These are phyloP conservation scores for Metaphire vulgaris DNA, from an alignment of 1,140 invertebrate genomes.

Conservation along the genomic window DNA sequence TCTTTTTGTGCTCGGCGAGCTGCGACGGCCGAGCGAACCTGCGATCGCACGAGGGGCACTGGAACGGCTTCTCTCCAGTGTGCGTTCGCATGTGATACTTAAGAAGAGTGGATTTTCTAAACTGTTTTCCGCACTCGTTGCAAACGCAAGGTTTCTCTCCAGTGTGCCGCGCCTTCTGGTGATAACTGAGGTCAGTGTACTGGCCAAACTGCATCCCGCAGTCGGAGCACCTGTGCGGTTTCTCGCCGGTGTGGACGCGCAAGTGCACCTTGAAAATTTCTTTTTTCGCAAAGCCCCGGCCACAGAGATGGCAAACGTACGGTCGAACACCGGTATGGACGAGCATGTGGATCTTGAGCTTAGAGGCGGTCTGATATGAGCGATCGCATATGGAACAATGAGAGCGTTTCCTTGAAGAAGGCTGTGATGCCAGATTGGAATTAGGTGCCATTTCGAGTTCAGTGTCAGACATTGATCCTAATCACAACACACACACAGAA, in stretches of 20 bases:
- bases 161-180: background rate
- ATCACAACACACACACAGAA: background rate
- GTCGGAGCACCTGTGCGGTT: background rate
- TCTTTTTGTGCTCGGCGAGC: background rate
- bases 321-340: conserved; percentile 35
- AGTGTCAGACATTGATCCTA: too few relatives aligned
- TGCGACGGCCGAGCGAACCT: conserved; percentile 67
- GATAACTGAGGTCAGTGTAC: background rate
- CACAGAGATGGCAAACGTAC: conserved; percentile 50
- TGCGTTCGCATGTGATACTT: conserved; percentile 26
- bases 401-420: conserved; percentile 65
- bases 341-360: conserved; percentile 78
- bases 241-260: background rate
- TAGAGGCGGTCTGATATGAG: conserved; percentile 88
- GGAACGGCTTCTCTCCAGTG: conserved; percentile 34
- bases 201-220: background rate
- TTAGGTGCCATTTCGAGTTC: background rate
- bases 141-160: background rate
- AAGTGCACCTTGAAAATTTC: conserved; percentile 64
- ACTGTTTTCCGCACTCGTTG: background rate
- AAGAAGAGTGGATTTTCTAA: background rate
- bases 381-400: conserved; percentile 81
- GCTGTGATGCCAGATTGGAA: conserved; percentile 42
- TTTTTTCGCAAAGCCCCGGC: conserved; percentile 87
- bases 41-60: conserved; percentile 67